These are phyloP conservation scores for Itoplectis maculator DNA, from an alignment of 2,888 invertebrate species.

Conservation along the genomic window DNA sequence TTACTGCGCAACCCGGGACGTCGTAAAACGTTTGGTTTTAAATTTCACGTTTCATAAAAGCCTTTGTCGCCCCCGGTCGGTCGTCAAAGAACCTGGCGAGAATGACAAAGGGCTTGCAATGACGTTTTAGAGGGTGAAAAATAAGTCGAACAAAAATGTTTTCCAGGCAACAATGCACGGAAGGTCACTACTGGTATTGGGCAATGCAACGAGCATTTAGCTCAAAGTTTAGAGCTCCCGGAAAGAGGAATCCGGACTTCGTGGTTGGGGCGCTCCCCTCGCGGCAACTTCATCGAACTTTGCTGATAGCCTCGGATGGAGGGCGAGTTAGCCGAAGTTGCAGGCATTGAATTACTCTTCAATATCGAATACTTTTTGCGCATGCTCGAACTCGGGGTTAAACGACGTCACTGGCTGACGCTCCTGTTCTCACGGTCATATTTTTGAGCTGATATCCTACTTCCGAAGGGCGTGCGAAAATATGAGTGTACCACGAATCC, in stretches of 20 bases:
- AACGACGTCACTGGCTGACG: background rate
- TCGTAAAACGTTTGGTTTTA: constrained; percentile 22
- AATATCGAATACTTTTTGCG: constrained; percentile 14
- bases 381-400: background rate
- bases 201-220: background rate
- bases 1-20: background rate
- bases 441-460: background rate
- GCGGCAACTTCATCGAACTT: constrained; percentile 24
- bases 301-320: background rate
- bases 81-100: background rate
- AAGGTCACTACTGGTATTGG: background rate
- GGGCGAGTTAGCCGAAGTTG: background rate
- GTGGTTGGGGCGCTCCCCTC: background rate
- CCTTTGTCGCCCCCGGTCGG: background rate
- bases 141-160: background rate
- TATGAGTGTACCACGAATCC: background rate
- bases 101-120: background rate
- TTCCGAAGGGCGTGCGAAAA: background rate
- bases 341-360: constrained; percentile 22
- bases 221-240: background rate
- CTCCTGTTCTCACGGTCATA: background rate
- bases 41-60: constrained; percentile 9
- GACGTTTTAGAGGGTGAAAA: background rate
- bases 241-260: background rate
- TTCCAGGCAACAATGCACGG: background rate